Conservation (phyloP, 23 tunicate genomes). For the Diplosoma virens region DNA sequence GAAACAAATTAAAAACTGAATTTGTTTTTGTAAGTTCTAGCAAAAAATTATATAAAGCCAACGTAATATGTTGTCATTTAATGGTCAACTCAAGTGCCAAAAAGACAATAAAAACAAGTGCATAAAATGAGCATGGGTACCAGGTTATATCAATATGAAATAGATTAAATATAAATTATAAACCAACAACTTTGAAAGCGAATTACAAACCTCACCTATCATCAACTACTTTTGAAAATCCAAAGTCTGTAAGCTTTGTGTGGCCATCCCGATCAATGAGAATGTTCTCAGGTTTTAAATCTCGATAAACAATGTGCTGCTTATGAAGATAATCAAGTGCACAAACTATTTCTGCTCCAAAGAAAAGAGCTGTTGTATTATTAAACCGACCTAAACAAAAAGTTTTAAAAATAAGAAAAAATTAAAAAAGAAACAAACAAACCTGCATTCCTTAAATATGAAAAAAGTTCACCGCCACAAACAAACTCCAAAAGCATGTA, state of each 20-base stretch:
- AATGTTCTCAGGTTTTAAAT: slow-evolving; percentile 70
- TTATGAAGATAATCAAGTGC: slow-evolving; percentile 55
- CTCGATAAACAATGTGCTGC: slow-evolving; percentile 65
- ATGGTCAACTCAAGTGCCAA: no score
- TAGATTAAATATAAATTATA: no score
- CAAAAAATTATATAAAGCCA: no score
- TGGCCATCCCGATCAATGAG: slow-evolving; percentile 73
- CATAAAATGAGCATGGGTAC: no score
- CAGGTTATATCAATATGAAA: no score
- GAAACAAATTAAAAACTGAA: no score
- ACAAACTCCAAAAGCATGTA: slow-evolving; percentile 65
- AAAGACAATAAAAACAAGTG: no score
- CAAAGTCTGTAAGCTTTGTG: slow-evolving; percentile 76
- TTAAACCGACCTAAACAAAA: slow-evolving; percentile 54
- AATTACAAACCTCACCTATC: slow-evolving; percentile 33
- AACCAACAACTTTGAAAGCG: no score
- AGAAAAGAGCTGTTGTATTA: slow-evolving; percentile 53
- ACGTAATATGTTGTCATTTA: no score
- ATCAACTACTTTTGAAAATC: slow-evolving; percentile 61
- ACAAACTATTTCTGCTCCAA: slow-evolving; percentile 65
- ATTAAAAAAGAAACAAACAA: neutral
- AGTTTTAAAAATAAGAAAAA: neutral
- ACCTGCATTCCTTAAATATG: slow-evolving; percentile 64
- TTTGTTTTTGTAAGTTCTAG: no score
- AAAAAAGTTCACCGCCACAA: slow-evolving; percentile 73